Conservation (phyloP, 2,888 invertebrate genomes). For the Erpobdella octoculata region DNA sequence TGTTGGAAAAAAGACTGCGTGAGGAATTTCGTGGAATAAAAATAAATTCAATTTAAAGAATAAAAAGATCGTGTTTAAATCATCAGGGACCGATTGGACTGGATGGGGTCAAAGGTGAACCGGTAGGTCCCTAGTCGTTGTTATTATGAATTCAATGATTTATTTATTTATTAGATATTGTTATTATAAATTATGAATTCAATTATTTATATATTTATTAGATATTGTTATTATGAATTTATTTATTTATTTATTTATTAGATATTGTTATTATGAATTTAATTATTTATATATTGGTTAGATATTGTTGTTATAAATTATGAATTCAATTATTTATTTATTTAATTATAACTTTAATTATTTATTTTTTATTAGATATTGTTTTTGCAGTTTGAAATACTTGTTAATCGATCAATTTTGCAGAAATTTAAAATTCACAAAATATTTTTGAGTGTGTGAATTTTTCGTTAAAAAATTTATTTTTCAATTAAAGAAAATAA, state of each 20-base stretch:
- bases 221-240: neutral
- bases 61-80: neutral
- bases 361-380: neutral
- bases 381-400: neutral
- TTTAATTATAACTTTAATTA: neutral
- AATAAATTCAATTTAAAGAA: neutral
- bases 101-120: conserved; percentile 29
- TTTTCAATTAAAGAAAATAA: neutral
- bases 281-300: neutral
- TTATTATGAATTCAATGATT: neutral
- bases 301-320: neutral
- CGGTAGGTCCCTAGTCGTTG: conserved; percentile 12
- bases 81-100: conserved; percentile 29
- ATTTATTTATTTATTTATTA: neutral
- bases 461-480: neutral
- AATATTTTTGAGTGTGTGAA: too few species aligned
- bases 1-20: too few species aligned
- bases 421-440: too few species aligned
- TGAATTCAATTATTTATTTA: neutral
- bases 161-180: neutral
- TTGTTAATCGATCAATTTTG: neutral
- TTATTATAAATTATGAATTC: neutral
- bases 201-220: neutral
- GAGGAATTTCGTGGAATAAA: too few species aligned
- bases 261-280: neutral